Percentiles rank a stretch among this genome's conserved stretches.
Conservation (phyloP, 2,888 invertebrate species). For the Sphaerophoria rueppellii region DNA sequence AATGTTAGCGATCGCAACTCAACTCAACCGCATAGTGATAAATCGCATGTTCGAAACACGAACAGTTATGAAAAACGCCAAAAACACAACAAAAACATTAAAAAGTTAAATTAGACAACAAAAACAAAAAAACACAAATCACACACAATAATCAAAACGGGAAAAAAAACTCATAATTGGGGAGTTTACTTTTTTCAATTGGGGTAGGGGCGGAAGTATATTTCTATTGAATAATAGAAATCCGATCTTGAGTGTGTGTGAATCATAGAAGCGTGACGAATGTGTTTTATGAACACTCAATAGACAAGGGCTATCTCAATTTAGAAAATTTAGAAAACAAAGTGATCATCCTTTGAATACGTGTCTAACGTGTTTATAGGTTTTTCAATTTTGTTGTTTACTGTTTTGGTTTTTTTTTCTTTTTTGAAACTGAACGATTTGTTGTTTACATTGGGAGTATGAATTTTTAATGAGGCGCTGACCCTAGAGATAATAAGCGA, state of each 20-base stretch:
- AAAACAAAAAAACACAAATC: conserved; percentile 14
- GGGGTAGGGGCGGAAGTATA: conserved; percentile 33
- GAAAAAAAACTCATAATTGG: conserved; percentile 53
- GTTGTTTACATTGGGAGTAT: conserved; percentile 22
- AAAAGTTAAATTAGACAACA: conserved; percentile 15
- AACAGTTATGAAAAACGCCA: conserved; percentile 20
- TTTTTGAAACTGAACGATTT: neutral
- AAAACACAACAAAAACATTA: conserved; percentile 46
- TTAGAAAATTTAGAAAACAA: conserved; percentile 4
- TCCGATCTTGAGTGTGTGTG: conserved; percentile 35
- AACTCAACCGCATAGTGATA: conserved; percentile 63
- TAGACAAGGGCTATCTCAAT: conserved; percentile 42
- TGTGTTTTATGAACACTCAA: conserved; percentile 9
- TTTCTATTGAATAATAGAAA: conserved; percentile 52
- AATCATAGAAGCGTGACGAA: conserved; percentile 54
- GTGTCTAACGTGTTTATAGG: conserved; percentile 33
- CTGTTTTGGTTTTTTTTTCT: neutral
- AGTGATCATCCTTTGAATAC: conserved; percentile 46
- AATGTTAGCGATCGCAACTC: conserved; percentile 62
- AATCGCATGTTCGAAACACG: conserved; percentile 60
- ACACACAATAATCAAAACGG: conserved; percentile 58
- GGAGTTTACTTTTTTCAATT: conserved; percentile 23
- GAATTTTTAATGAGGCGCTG: conserved; percentile 30
- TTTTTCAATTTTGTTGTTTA: conserved; percentile 6
- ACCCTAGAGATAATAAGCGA: conserved; percentile 14